These are phyloP conservation scores for Drymodes brunneopygia DNA, from an alignment of 2,113 vertebrate species.

Conservation along the genomic window DNA sequence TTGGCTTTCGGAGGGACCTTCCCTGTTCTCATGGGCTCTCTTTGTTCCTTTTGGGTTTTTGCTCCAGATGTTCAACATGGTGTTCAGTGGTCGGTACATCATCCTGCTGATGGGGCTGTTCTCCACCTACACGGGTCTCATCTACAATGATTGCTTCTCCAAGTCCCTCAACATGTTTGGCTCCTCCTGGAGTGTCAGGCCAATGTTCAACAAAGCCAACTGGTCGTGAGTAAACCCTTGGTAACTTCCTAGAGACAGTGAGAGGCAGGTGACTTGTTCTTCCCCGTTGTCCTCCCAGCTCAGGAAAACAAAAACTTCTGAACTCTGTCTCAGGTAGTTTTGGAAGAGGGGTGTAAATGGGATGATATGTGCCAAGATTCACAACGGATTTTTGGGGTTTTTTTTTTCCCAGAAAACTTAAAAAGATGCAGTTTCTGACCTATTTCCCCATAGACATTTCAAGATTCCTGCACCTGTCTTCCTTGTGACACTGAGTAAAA, in stretches of 20 bases:
- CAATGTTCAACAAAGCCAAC: constrained; percentile 87
- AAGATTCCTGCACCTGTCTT: not conserved
- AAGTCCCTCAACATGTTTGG: constrained; percentile 94
- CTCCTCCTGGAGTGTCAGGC: constrained; percentile 91
- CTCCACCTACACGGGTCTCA: constrained; percentile 94
- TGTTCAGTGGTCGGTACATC: constrained; percentile 95
- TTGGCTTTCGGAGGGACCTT: not conserved
- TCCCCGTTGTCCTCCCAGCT: not conserved
- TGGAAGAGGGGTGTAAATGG: not conserved
- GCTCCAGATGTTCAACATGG: constrained; percentile 88
- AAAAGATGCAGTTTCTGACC: not conserved
- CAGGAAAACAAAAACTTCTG: not conserved
- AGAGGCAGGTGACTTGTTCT: not conserved
- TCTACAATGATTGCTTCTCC: constrained; percentile 99
- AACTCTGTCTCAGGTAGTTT: not conserved
- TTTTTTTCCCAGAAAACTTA: fast-evolving
- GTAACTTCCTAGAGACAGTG: not conserved
- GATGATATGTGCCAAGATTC: not conserved
- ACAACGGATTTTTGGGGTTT: not conserved
- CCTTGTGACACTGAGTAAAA: not conserved
- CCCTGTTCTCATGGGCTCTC: not conserved
- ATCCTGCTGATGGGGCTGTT: constrained; percentile 97
- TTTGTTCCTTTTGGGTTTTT: not conserved
- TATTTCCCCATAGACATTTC: not conserved
- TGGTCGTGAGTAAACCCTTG: constrained; percentile 87